Evolutionary conservation across 2,888 invertebrate genomes (phyloP), one percentile per base, ranked within the genome.

Genomic region (Tenthredo livida): DNA sequence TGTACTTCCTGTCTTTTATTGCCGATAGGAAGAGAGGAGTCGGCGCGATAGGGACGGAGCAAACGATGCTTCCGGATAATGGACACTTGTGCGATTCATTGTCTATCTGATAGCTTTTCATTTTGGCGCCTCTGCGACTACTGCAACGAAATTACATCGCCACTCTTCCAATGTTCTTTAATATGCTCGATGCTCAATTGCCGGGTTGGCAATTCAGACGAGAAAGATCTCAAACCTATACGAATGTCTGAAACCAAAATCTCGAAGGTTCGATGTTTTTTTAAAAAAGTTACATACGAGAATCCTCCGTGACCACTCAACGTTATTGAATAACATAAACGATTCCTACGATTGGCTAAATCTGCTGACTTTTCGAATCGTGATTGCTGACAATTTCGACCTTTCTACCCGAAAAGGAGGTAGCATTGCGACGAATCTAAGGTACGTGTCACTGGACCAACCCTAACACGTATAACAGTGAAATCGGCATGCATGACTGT

Each of bases 131-230:
- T 33, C 12, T 33, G 2, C 17, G 29, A 33, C 21, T 17, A 67
- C 17, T 17, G 67, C 33, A 67, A 29, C 67, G 33, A 67, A 67
- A 67, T 15, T 33, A 33, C 67, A 67, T 15, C 33, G 29, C 67
- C 29, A 10, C 67, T 67, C 0, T 15, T 33, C 17, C 33, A 67
- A 15, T 25, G 33, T 7, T 67, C 17, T 67, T 17, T 17, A 67
- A 67, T 33, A 33, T 67, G 9, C 61, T 40, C 12, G 21, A 25
- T 43, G 33, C 88, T 90, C 91, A 91, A 90, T 91, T 91, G 90
- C 90, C 85, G 88, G 88, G 89, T 88, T 88, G 89, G 91, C n/a
- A 90, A 90, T 90, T 90, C 90, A 90, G 89, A 87, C 86, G 87
- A 86, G 88, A 86, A 88, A 89, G 90, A 88, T 89, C 90, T 88